Base-by-base conservation (phyloP, 2,797 vertebrate species). In the Harpagifer antarcticus region DNA sequence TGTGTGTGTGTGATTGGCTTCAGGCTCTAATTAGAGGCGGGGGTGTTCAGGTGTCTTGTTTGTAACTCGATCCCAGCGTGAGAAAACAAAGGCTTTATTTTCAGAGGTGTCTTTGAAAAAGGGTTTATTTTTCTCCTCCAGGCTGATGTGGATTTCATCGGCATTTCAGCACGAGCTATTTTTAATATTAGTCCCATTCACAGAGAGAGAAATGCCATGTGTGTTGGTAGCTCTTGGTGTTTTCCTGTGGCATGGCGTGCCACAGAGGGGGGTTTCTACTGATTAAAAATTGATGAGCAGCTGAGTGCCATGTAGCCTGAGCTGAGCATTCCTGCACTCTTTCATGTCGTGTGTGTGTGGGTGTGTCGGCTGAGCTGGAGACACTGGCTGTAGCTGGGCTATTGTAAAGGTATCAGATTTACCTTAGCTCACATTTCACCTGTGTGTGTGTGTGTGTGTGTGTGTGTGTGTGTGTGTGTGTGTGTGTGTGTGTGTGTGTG, bases 211-310 rank as follows among this genome's bases (percentile, higher is more conserved):
- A 66, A 57, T 43, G 67, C 54, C 16, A 15, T 63, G 67, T 68
- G 66, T 70, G 69, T 55, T 50, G 20, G 74, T 72, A 74, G 79
- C 86, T 87, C 61, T 78, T 61, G 86, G 89, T 92, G 79, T 84
- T 92, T 87, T 90, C 86, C 87, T 78, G 65, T 76, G 68, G 68
- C 68, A 67, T 79, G 77, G 74, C 7, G 15, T 58, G 74, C 63
- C 71, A 68, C 71, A 79, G 77, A 70, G 82, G 84, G 81, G 85
- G 85, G 83, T 66, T 90, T 86, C 83, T 86, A 10, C 83, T 89
- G 79, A 92, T 95, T 83, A 92, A 92, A 91, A 88, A 91, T 94
- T 90, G 87, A 94, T 93, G 90, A 86, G 80, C 76, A 85, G 82
- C 86, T 88, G 86, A 87, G 89, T 86, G 83, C 78, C 6, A 11